Base-by-base conservation (phyloP, 2,888 invertebrate genomes). In the Brachycybe producta region DNA sequence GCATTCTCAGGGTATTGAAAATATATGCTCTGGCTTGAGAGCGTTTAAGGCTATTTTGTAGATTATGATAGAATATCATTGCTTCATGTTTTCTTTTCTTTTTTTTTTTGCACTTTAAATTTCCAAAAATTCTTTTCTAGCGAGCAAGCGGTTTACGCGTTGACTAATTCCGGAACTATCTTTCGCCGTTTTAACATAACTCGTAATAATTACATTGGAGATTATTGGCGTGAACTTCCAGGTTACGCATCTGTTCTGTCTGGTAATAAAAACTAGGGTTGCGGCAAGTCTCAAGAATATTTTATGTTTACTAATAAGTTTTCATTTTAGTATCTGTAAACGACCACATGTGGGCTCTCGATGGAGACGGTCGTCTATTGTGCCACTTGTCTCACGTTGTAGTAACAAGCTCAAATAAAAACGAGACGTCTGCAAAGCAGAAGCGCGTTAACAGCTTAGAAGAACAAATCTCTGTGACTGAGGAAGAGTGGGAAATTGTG, bases 131-230 rank as follows among this genome's bases (percentile, higher is more conserved):
- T n/a, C n/a, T 32, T 49, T 38, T 48, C 8, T 56, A 68, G 69
- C 54, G 62, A 62, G 5, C 63, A 64, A 47, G 67, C 68, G 11
- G 68, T 72, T 3, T 73, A 72, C 71, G 70, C 67, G 2, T 58
- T 74, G 11, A 63, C 65, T 5, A 57, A 60, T 2, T 60, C 61
- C 27, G 71, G 71, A 2, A 57, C 61, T 19, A 63, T 73, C 15
- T 71, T 62, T 56, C 61, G 69, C 34, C 60, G 74, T 27, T 59
- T 61, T 48, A 73, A 72, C 7, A 69, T 73, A 51, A 62, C 67
- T 1, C 59, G 63, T 26, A 64, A 62, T 38, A 70, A 71, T 56
- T 70, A 67, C 47, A 67, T 68, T 52, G 74, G 73, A 2, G 64
- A 67, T 43, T 65, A 64, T 26, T 74, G 74, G 74, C 59, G 62